These are phyloP conservation scores for Prosopocoilus inquinatus DNA, from an alignment of 2,888 invertebrate species.

Conservation along the genomic window DNA sequence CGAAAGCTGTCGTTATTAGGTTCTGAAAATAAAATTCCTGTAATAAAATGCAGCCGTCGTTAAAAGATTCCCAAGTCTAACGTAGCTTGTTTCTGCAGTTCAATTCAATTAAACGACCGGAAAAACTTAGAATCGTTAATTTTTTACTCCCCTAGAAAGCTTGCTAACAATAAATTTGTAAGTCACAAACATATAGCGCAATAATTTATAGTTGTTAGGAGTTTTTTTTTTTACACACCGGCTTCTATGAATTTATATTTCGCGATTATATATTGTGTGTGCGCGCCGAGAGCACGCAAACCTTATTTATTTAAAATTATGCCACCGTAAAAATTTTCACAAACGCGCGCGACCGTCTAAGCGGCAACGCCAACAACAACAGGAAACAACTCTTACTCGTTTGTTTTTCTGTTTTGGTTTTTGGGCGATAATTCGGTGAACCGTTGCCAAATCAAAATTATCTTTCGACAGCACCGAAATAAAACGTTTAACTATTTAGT, in stretches of 20 bases:
- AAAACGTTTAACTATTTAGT: constrained; percentile 41
- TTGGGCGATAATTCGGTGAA: background rate
- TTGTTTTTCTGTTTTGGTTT: constrained; percentile 3
- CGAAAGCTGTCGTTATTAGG: background rate
- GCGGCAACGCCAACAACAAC: constrained; percentile 11
- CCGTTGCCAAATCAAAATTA: constrained; percentile 43
- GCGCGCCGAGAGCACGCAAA: background rate
- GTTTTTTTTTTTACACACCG: constrained; percentile 18
- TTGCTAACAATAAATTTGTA: constrained; percentile 46
- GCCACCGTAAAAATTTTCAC: no score
- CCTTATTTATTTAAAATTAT: background rate
- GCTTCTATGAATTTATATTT: constrained; percentile 24
- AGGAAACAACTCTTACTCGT: constrained; percentile 11
- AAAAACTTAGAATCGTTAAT: constrained; percentile 50
- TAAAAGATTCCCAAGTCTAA: constrained; percentile 29
- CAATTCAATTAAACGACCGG: constrained; percentile 51
- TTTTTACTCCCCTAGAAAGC: constrained; percentile 38
- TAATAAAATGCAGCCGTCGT: constrained; percentile 49
- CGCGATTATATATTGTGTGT: background rate
- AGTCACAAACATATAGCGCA: constrained; percentile 47
- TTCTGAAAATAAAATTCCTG: constrained; percentile 15
- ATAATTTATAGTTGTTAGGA: constrained; percentile 36
- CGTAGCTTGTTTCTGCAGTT: constrained; percentile 44
- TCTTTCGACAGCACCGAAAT: constrained; percentile 41
- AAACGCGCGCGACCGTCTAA: no score